Percentiles rank a stretch among this genome's conserved stretches.
Conservation (phyloP, 1,140 invertebrate species). For the Scaptomyza graminum region DNA sequence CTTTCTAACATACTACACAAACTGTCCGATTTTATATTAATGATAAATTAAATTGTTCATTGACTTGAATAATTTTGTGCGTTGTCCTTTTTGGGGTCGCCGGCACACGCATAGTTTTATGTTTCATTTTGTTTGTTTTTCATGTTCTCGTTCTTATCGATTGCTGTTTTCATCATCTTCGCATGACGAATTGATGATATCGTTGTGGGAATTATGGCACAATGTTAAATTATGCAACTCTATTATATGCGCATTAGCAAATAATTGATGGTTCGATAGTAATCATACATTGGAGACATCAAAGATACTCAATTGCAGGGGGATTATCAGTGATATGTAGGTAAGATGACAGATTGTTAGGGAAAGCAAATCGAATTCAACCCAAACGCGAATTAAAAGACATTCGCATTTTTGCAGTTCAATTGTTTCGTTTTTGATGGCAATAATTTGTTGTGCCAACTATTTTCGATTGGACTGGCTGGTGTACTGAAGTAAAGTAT, state of each 20-base stretch:
- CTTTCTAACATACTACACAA: slow-evolving; percentile 44
- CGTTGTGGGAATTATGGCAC: slow-evolving; percentile 25
- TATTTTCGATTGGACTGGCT: slow-evolving; percentile 4
- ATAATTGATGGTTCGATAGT: slow-evolving; percentile 62
- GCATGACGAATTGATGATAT: slow-evolving; percentile 72
- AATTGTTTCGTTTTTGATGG: slow-evolving; percentile 43
- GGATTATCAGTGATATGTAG: not conserved
- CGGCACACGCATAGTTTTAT: slow-evolving; percentile 52
- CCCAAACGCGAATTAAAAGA: not conserved
- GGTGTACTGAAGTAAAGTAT: not conserved
- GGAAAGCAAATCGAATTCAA: not conserved
- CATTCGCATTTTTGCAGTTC: slow-evolving; percentile 31
- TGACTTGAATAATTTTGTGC: slow-evolving; percentile 82
- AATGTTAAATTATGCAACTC: slow-evolving; percentile 67
- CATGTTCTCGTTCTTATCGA: not conserved
- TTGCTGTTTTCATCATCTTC: slow-evolving; percentile 17
- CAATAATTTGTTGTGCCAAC: slow-evolving; percentile 41
- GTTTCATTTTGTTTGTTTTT: not conserved
- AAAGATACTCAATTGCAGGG: slow-evolving; percentile 16
- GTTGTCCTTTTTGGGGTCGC: slow-evolving; percentile 61
- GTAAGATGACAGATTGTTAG: slow-evolving; percentile 7
- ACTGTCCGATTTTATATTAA: slow-evolving; percentile 81
- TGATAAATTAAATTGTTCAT: slow-evolving; percentile 83
- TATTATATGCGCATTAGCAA: slow-evolving; percentile 70
- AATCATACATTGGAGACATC: slow-evolving; percentile 18